These are phyloP conservation scores for Heterodera carotae DNA, from an alignment of 1,140 invertebrate species.

Conservation along the genomic window DNA sequence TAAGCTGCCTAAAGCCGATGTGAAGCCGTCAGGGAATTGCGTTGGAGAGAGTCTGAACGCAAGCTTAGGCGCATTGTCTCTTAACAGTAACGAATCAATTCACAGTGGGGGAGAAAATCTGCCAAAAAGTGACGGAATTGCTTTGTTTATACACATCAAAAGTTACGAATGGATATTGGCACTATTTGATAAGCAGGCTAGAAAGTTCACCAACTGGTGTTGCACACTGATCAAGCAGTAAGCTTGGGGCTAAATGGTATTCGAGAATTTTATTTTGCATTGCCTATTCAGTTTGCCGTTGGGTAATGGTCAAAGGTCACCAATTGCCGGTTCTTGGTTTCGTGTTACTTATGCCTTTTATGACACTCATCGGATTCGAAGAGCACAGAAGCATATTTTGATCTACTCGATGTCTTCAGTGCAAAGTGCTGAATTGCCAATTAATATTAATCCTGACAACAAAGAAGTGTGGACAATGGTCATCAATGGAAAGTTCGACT, in stretches of 20 bases:
- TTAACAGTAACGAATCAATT: not conserved
- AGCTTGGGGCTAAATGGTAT: not conserved
- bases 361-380: not conserved
- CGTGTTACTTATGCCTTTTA: not conserved
- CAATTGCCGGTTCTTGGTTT: constrained; percentile 5
- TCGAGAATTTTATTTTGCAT: too few species aligned
- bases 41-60: not conserved
- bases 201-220: not conserved
- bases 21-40: not conserved
- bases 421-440: not conserved
- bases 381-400: not conserved
- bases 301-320: not conserved
- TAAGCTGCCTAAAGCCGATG: not conserved
- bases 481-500: not conserved
- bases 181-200: not conserved
- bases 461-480: not conserved
- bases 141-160: not conserved
- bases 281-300: constrained; percentile 3
- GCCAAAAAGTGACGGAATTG: not conserved
- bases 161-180: constrained; percentile 1
- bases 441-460: not conserved
- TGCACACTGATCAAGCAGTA: constrained; percentile 5
- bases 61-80: not conserved
- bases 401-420: not conserved
- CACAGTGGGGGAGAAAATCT: not conserved